Evolutionary conservation across 2,888 invertebrate genomes (phyloP).

Genomic region (Leptarthrus brevirostris): DNA sequence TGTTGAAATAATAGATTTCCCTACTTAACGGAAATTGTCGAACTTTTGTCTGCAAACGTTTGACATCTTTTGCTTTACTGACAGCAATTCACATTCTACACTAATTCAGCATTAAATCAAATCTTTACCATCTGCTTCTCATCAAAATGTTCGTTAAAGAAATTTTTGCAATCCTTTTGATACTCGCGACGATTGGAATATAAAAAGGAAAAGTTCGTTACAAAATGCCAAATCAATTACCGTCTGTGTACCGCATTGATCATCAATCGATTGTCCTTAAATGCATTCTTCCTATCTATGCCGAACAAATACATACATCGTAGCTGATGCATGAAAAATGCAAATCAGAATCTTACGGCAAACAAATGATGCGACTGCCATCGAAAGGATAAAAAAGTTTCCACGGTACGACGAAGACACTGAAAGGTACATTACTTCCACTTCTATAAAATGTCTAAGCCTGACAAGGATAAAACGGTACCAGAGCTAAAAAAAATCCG

Average conservation of each 20-base stretch:
- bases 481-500: conserved; percentile 50
- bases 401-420: conserved; percentile 31
- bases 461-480: conserved; percentile 39
- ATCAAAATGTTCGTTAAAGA: not conserved
- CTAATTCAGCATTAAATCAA: no score
- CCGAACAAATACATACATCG: conserved; percentile 16
- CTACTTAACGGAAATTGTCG: no score
- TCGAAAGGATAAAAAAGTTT: conserved; percentile 44
- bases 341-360: conserved; percentile 52
- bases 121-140: conserved; percentile 5
- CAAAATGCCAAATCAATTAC: conserved; percentile 49
- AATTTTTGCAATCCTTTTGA: conserved; percentile 15
- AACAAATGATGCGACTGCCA: conserved; percentile 49
- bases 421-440: conserved; percentile 29
- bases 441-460: conserved; percentile 18
- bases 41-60: no score
- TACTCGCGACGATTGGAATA: not conserved
- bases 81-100: no score
- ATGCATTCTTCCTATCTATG: conserved; percentile 47
- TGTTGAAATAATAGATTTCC: no score
- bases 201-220: conserved; percentile 44
- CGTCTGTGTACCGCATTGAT: conserved; percentile 3
- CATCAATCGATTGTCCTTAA: conserved; percentile 51
- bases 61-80: no score
- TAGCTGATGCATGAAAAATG: conserved; percentile 53